These are phyloP conservation scores for Hydractinia echinata DNA, from an alignment of 30 jellyfish, hydroid and myxozoan species.

Conservation along the genomic window DNA sequence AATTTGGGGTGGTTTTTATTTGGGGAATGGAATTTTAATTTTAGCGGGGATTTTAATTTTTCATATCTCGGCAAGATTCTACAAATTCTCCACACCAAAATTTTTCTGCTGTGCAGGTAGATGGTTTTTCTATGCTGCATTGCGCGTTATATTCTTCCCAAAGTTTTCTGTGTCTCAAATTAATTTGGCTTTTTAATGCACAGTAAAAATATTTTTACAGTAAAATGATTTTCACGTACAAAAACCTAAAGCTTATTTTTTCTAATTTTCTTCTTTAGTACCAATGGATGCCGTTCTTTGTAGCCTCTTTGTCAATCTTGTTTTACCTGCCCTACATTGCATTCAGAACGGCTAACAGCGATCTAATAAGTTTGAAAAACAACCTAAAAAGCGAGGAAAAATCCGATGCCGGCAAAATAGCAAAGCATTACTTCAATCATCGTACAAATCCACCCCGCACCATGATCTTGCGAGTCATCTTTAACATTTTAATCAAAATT, in stretches of 20 bases:
- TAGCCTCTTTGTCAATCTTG: constrained; percentile 33
- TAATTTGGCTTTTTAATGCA: too few species aligned
- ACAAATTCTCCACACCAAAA: too few species aligned
- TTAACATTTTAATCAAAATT: constrained; percentile 23
- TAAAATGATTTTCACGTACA: neutral
- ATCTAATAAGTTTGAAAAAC: constrained; percentile 23
- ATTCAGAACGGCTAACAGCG: constrained; percentile 35
- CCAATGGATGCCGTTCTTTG: constrained; percentile 43
- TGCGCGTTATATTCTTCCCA: too few species aligned
- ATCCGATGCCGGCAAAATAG: constrained; percentile 32
- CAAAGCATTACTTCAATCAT: constrained; percentile 35
- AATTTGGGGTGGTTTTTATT: too few species aligned
- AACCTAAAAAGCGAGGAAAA: constrained; percentile 18
- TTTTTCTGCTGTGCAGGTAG: too few species aligned
- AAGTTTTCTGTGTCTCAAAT: too few species aligned
- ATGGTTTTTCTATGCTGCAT: too few species aligned
- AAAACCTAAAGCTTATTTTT: neutral
- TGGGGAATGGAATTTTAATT: too few species aligned
- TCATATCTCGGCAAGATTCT: too few species aligned
- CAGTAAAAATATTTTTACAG: too few species aligned
- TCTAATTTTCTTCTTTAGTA: constrained; percentile 22
- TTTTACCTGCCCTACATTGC: constrained; percentile 32
- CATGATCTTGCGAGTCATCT: constrained; percentile 1
- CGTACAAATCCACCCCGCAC: constrained; percentile 28
- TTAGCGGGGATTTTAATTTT: too few species aligned